Percentiles rank a stretch among this genome's conserved stretches.
Evolutionary conservation across 2,888 invertebrate genomes (phyloP).

Genomic region (Calliopum simillimum): DNA sequence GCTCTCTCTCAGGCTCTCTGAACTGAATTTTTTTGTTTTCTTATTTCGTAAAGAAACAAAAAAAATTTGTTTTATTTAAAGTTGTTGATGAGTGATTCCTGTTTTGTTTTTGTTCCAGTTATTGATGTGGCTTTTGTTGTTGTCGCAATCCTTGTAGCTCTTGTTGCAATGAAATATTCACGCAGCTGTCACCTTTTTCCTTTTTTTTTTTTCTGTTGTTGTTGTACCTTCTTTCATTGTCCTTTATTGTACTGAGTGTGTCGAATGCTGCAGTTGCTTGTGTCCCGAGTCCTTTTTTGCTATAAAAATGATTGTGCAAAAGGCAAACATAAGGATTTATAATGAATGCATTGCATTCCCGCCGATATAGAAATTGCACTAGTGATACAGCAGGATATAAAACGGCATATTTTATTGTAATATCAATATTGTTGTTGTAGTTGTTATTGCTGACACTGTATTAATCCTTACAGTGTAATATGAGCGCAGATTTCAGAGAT

Average conservation of each 20-base stretch:
- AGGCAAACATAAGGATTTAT: conserved; percentile 9
- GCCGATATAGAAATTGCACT: not conserved
- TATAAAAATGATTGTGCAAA: conserved; percentile 16
- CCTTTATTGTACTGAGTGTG: conserved; percentile 30
- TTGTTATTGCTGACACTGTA: too few relatives aligned
- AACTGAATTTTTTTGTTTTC: not conserved
- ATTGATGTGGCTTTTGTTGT: conserved; percentile 3
- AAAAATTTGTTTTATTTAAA: conserved; percentile 4
- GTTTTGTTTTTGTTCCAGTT: conserved; percentile 38
- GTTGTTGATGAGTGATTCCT: conserved; percentile 38
- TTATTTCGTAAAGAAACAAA: not conserved
- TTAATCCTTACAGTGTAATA: too few relatives aligned
- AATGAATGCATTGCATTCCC: not conserved
- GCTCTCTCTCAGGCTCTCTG: conserved; percentile 17
- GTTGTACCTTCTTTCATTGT: conserved; percentile 34
- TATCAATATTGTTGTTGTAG: too few relatives aligned
- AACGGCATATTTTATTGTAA: conserved; percentile 8
- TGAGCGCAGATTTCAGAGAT: too few relatives aligned
- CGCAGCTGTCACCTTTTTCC: conserved; percentile 48
- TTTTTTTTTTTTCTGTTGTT: not conserved
- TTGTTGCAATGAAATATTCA: conserved; percentile 43
- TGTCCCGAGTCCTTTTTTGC: conserved; percentile 15
- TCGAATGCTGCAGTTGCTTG: conserved; percentile 20
- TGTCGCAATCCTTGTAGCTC: conserved; percentile 24
- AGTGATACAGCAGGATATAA: conserved; percentile 3